Conservation (phyloP, 2,888 invertebrate species). For the Desoria tigrina region DNA sequence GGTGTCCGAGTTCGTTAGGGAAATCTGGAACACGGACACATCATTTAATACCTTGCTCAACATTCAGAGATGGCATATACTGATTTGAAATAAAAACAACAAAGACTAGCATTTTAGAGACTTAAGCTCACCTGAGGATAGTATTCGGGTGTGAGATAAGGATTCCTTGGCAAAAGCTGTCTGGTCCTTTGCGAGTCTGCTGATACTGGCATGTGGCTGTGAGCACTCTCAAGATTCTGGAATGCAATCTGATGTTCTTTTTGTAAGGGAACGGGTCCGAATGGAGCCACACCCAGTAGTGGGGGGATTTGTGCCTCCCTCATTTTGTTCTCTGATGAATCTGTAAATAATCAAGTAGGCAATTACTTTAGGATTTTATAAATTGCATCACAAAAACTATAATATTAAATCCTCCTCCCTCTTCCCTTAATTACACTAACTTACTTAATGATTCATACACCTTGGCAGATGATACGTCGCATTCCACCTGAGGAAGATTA, state of each 20-base stretch:
- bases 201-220: slow-evolving; percentile 93
- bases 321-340: slow-evolving; percentile 53
- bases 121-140: slow-evolving; percentile 74
- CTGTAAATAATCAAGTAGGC: no score
- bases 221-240: slow-evolving; percentile 91
- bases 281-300: slow-evolving; percentile 89
- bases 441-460: neutral
- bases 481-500: no score
- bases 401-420: no score
- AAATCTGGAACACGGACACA: slow-evolving; percentile 64
- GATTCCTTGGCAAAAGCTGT: slow-evolving; percentile 84
- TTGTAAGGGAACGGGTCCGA: slow-evolving; percentile 86
- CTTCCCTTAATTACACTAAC: no score
- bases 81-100: no score
- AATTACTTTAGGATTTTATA: no score
- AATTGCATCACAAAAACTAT: neutral
- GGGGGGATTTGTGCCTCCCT: slow-evolving; percentile 91
- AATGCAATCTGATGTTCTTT: slow-evolving; percentile 83
- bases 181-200: slow-evolving; percentile 92
- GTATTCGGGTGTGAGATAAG: slow-evolving; percentile 87
- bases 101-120: neutral
- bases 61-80: neutral
- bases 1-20: slow-evolving; percentile 91
- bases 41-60: neutral
- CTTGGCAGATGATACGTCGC: neutral